Conservation (phyloP, 2,113 vertebrate genomes). For the Prinia subflava region DNA sequence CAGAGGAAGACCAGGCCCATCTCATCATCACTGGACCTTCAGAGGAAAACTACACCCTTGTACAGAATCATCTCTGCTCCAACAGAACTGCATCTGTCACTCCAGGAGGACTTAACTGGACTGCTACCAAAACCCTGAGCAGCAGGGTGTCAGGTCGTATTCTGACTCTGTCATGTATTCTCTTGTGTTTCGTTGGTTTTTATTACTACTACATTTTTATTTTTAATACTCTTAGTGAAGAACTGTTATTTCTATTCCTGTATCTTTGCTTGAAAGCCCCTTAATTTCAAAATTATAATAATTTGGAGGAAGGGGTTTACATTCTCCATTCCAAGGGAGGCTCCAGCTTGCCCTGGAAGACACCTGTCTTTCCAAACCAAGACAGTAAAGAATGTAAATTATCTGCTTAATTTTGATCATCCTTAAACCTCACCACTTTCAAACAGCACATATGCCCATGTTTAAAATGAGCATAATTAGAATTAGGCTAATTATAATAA, state of each 20-base stretch:
- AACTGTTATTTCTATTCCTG: not conserved
- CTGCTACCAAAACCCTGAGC: not conserved
- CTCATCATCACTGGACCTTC: not conserved
- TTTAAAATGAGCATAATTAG: not conserved
- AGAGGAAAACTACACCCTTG: too few species aligned
- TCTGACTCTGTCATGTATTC: not conserved
- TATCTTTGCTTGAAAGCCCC: not conserved
- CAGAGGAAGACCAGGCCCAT: not conserved
- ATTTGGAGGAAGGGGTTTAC: not conserved
- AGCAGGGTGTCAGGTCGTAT: not conserved
- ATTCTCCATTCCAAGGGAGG: not conserved
- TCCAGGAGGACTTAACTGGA: not conserved
- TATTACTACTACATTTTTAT: not conserved
- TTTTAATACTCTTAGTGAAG: not conserved
- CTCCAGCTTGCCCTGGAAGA: not conserved
- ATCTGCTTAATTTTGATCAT: not conserved
- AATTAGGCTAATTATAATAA: not conserved
- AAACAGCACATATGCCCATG: not conserved
- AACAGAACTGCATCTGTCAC: not conserved
- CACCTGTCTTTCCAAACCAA: not conserved
- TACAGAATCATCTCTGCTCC: not conserved
- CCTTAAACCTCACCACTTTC: not conserved
- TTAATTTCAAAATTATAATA: not conserved
- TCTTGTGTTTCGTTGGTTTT: not conserved
- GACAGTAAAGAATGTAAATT: not conserved